phyloP scores from a whole-genome alignment of 2,113 vertebrate species.

The Cyphomyrus discorhynchus region DNA sequence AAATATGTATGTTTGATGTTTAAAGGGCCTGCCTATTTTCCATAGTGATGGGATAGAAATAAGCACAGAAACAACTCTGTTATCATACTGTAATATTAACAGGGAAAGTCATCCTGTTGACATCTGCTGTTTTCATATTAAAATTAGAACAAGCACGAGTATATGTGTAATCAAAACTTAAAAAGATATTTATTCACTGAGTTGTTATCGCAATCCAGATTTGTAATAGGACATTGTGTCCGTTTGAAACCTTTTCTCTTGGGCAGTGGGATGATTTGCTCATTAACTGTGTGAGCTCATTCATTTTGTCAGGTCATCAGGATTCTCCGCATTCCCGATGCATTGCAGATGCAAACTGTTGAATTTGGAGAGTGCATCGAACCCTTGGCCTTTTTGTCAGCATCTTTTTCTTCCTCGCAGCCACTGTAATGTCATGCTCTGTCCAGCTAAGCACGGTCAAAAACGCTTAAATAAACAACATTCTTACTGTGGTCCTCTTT shows the following conservation, averaged over 20 bases:
- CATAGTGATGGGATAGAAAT: background rate
- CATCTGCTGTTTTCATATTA: conserved; percentile 6
- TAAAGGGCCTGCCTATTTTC: background rate
- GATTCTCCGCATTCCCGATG: background rate
- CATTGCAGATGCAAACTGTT: background rate
- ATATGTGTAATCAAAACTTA: conserved; percentile 15
- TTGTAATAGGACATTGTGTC: conserved; percentile 7
- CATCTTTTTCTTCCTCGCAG: background rate
- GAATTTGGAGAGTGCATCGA: background rate
- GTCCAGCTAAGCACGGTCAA: background rate
- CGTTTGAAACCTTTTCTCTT: background rate
- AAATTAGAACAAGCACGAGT: conserved; percentile 6
- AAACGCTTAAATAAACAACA: background rate
- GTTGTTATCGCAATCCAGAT: conserved; percentile 10
- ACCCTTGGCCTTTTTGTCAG: background rate
- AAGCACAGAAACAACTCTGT: background rate
- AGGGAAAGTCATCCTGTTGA: background rate
- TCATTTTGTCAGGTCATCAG: background rate
- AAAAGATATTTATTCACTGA: conserved; percentile 16
- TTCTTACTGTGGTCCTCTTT: background rate
- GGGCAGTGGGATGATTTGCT: background rate
- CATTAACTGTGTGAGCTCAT: background rate
- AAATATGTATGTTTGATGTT: background rate
- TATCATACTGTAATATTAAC: conserved; percentile 11
- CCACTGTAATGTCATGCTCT: background rate